phyloP scores from a whole-genome alignment of 2,888 invertebrate genomes.

The Desoria tigrina region DNA sequence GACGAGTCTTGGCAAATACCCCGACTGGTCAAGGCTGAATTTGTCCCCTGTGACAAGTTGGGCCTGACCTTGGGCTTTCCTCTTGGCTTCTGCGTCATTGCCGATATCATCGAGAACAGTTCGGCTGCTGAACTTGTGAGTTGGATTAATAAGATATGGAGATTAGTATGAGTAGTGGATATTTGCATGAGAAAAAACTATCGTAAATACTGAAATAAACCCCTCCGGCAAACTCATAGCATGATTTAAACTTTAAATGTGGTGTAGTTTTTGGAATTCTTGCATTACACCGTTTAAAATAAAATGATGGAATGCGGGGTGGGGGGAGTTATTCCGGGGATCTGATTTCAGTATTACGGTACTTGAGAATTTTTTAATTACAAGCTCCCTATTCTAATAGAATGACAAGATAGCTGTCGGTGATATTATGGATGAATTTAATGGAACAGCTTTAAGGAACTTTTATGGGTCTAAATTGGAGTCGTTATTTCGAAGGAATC shows the following conservation, averaged over 20 bases:
- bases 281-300: not conserved
- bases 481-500: slow-evolving; percentile 60
- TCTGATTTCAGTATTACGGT: not conserved
- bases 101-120: slow-evolving; percentile 63
- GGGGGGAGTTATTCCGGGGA: too few relatives aligned
- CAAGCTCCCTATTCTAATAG: too few relatives aligned
- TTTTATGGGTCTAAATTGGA: slow-evolving; percentile 60
- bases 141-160: slow-evolving; percentile 24
- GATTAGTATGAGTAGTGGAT: too few relatives aligned
- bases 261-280: too few relatives aligned
- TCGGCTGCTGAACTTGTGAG: slow-evolving; percentile 68
- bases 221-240: too few relatives aligned
- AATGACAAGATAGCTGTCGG: slow-evolving; percentile 63
- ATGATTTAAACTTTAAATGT: too few relatives aligned
- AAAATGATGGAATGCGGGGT: not conserved
- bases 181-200: too few relatives aligned
- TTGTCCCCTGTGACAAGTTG: slow-evolving; percentile 66
- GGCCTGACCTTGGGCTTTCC: slow-evolving; percentile 63
- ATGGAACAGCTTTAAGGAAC: slow-evolving; percentile 61
- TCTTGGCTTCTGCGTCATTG: slow-evolving; percentile 64
- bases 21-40: slow-evolving; percentile 61
- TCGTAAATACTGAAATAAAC: not conserved
- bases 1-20: slow-evolving; percentile 67
- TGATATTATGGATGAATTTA: slow-evolving; percentile 67
- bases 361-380: slow-evolving; percentile 12